Percentiles rank a stretch among this genome's conserved stretches.
These are phyloP conservation scores for Micrasema minimum DNA, from an alignment of 1,140 invertebrate species.

Conservation along the genomic window DNA sequence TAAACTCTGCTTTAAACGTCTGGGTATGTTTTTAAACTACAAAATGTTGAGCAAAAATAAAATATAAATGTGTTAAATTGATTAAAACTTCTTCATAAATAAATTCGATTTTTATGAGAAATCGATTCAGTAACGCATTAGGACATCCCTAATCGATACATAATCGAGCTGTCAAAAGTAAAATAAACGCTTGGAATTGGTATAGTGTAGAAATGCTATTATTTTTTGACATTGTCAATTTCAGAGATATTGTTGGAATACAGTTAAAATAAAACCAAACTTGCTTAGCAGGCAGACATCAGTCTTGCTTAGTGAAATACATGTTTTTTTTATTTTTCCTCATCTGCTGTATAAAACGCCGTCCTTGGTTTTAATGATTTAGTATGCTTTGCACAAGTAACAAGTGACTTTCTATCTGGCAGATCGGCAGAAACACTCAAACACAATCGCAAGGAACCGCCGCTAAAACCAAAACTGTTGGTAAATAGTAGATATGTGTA, in stretches of 20 bases:
- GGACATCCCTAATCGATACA: no score
- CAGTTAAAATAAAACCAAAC: no score
- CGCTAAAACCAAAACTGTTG: slow-evolving; percentile 17
- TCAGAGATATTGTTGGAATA: not conserved
- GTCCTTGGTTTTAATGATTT: not conserved
- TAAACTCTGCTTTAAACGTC: no score
- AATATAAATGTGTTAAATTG: no score
- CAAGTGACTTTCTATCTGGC: slow-evolving; percentile 30
- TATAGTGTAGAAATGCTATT: not conserved
- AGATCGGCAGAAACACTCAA: slow-evolving; percentile 35
- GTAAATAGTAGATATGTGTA: slow-evolving; percentile 34
- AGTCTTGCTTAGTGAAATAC: not conserved
- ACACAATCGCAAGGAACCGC: not conserved
- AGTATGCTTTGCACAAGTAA: slow-evolving; percentile 22
- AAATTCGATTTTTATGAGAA: no score
- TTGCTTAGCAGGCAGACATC: no score
- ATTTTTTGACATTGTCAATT: not conserved
- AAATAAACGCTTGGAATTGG: no score
- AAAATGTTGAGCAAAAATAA: no score
- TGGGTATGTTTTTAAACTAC: no score
- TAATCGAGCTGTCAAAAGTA: no score
- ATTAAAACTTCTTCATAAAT: no score
- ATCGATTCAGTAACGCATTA: no score
- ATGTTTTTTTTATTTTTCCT: not conserved
- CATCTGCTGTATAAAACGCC: slow-evolving; percentile 1